Base-by-base conservation (phyloP, 2,113 vertebrate species). In the Mastomys natalensis region DNA sequence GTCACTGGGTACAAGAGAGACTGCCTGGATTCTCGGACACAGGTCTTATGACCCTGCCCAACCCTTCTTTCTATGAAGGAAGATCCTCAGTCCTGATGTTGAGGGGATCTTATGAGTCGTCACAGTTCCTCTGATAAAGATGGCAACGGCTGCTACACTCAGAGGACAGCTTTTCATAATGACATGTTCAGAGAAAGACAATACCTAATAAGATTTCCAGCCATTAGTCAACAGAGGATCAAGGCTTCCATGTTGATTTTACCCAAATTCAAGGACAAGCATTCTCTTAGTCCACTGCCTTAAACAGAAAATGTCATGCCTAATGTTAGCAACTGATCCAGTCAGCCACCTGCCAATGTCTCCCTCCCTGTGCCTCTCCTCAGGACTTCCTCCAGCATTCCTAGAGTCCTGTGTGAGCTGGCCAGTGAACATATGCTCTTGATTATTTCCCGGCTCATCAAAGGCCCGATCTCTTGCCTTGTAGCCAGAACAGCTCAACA, bases 401-500 rank as follows among this genome's bases (percentile, higher is more conserved):
- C 43, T 81, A 0, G 31, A 66, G 91, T 80, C 55, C 87, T 34
- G 12, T 34, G 68, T 11, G 81, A 72, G 48, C 26, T 0, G 0
- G 29, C 73, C 40, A 31, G 66, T 21, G 88, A 82, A 78, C 96
- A 97, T 80, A 70, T 96, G 97, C 73, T 96, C 22, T 91, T 92
- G 90, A 96, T 96, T 97, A 97, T 51, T 21, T 40, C 45, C 34
- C 24, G 16, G 82, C 26, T 78, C 95, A 93, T 90, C 95, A 96
- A 98, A 98, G 97, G 77, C 89, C 82, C 2, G 15, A 51, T 86
- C 92, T 73, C 77, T 77, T 92, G 82, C 95, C 88, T 96, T 78
- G 60, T 72, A 82, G 90, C 93, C 76, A 97, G 93, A 96, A 45
- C 81, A 92, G 86, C 92, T 96, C 97, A 93, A 96, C 96, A 96